Evolutionary conservation across 2,888 invertebrate species (phyloP).

Genomic region (Drosophila siamana): DNA sequence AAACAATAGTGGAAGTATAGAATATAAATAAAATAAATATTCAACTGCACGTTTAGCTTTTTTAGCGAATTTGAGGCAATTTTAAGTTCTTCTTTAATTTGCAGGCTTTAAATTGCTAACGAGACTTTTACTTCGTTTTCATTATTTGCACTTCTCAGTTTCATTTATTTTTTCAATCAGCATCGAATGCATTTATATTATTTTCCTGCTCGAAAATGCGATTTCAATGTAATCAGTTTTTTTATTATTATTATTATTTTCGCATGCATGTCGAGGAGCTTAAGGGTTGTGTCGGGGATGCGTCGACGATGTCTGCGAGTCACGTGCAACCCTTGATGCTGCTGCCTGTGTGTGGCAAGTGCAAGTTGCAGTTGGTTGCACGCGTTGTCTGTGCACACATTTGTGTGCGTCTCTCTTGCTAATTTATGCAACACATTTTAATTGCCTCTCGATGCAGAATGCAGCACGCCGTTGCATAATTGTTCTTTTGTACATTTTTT

Average conservation of each 20-base stretch:
- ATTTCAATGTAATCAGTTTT: not conserved
- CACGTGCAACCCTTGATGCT: slow-evolving; percentile 27
- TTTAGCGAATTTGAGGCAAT: not conserved
- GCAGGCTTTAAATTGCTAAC: not conserved
- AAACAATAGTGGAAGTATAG: not conserved
- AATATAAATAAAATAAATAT: not conserved
- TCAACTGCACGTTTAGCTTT: not conserved
- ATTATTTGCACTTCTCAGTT: not conserved
- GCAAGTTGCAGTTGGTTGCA: slow-evolving; percentile 34
- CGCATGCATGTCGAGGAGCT: not conserved
- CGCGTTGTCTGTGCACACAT: slow-evolving; percentile 1
- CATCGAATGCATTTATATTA: not conserved
- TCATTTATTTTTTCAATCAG: not conserved
- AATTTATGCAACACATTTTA: slow-evolving; percentile 57
- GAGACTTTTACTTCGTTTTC: not conserved
- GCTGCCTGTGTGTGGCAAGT: slow-evolving; percentile 27
- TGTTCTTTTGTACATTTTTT: slow-evolving; percentile 1
- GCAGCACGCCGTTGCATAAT: slow-evolving; percentile 47
- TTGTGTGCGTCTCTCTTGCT: slow-evolving; percentile 25
- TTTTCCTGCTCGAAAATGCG: not conserved
- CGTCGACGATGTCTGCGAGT: slow-evolving; percentile 9
- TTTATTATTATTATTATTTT: not conserved
- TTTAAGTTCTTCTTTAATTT: not conserved
- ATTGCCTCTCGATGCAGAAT: slow-evolving; percentile 42
- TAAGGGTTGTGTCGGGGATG: slow-evolving; percentile 10